Evolutionary conservation across 92 coral and sea anemone species (phyloP), one percentile per base, ranked within the genome.

Genomic region (Palythoa grandis): DNA sequence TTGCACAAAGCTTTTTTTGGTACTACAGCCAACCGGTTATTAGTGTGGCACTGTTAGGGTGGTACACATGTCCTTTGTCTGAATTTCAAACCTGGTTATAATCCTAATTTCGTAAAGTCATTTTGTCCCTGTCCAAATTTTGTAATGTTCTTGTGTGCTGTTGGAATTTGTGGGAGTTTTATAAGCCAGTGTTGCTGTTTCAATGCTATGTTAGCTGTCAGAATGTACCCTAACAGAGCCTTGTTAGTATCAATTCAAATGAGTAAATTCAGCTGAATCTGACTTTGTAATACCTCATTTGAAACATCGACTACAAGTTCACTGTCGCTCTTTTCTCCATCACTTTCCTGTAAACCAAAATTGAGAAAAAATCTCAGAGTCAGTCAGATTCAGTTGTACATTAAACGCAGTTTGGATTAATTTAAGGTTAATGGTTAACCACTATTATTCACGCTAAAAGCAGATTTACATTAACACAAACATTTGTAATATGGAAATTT

Each of bases 251-350:
- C 50, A 43, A 5, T 43, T 43, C 6, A 43, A 43, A 43, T 8
- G 9, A 43, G 14, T 14, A 15, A 58, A n/a, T 67, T 67, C 38
- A 67, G 38, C 72, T 67, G 72, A 25, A 25, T 69, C 47, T 69
- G 74, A 69, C 43, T 25, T 69, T 69, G 17, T 29, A 69, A 37
- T 69, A 69, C 74, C 74, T 69, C 74, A 69, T 69, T 69, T 69
- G 74, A 69, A 58, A 94, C 98, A 87, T 97, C 99, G 12, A 97
- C 99, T 25, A 97, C 99, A 52, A 97, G 91, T 76, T 97, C 99
- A 25, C 97, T 95, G 83, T 97, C 99, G 74, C 99, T 97, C 76
- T 97, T 97, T 72, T 97, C 99, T 3, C 94, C 97, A 58, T 97
- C 99, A 85, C 99, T 97, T 74, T 97, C 99, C 99, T 97, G 76